Base-by-base conservation (phyloP, 2,888 invertebrate genomes). In the Xestia xanthographa region DNA sequence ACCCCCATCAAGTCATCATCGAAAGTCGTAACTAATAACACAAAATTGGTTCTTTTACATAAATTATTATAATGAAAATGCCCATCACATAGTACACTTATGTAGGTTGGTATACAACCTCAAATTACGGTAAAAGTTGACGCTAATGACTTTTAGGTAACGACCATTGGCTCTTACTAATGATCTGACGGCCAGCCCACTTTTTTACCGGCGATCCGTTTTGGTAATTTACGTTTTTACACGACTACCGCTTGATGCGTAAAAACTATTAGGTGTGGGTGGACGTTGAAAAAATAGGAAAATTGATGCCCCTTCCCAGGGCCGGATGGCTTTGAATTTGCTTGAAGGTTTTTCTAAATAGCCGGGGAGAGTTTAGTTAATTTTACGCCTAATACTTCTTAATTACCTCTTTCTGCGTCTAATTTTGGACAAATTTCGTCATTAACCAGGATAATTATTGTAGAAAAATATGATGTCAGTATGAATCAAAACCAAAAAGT, bases 91-190 rank as follows among this genome's bases (percentile, higher is more conserved):
- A 83, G 84, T 82, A 86, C 73, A 84, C 86, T 80, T 83, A 86
- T 87, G 84, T 89, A 88, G 83, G 87, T 87, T 84, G 86, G 87
- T 89, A 92, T 91, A 91, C 89, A 89, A 89, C 93, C 91, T 93
- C 94, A 95, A 95, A 94, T 95, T 95, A 94, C 94, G 88, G 96
- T 95, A 95, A 95, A 96, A 96, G 95, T 95, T 94, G 93, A 93
- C 90, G 92, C 94, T 96, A 96, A 96, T 96, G 96, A 95, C 94
- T 95, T 96, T 96, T 95, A 92, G 94, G 96, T 96, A 95, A 94
- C 96, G 94, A 95, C 95, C 95, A 96, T 96, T 96, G 96, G 96
- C 92, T 92, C 93, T 83, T 91, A 92, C 95, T 96, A 96, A 96
- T 96, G 96, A 95, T 93, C 91, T 87, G 88, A 80, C 90, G 93